Percentiles rank a stretch among this genome's conserved stretches.
phyloP scores from a whole-genome alignment of 2,888 invertebrate species.

The Hydraecia micacea region DNA sequence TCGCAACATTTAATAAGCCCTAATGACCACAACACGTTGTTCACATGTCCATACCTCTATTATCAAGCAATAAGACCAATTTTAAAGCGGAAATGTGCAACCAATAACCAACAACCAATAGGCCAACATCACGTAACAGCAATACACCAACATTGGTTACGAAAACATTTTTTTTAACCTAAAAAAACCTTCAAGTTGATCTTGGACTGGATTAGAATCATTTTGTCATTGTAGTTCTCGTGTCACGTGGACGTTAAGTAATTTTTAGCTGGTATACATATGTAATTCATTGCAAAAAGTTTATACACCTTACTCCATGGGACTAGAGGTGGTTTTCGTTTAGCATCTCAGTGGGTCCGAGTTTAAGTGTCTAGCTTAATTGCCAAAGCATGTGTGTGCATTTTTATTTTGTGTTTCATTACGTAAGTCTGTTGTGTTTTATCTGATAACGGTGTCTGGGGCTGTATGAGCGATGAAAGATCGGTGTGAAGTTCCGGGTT shows the following conservation, averaged over 20 bases:
- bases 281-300: conserved; percentile 62
- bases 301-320: conserved; percentile 5
- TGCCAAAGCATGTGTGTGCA: conserved; percentile 67
- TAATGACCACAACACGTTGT: conserved; percentile 25
- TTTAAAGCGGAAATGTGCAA: conserved; percentile 59
- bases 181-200: conserved; percentile 72
- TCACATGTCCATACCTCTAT: conserved; percentile 15
- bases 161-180: conserved; percentile 55
- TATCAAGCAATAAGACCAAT: conserved; percentile 49
- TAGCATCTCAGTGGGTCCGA: conserved; percentile 27
- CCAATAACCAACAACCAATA: conserved; percentile 41
- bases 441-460: conserved; percentile 48
- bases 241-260: conserved; percentile 63
- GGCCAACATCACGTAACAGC: conserved; percentile 47
- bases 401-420: conserved; percentile 58
- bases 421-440: conserved; percentile 53
- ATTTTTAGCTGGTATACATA: conserved; percentile 66
- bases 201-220: conserved; percentile 74
- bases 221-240: conserved; percentile 62
- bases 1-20: conserved; percentile 27
- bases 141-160: conserved; percentile 52
- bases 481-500: conserved; percentile 49
- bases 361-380: conserved; percentile 67
- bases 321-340: conserved; percentile 50
- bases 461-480: conserved; percentile 20